Conservation (phyloP, 1,140 invertebrate species). For the Pogonus chalceus region DNA sequence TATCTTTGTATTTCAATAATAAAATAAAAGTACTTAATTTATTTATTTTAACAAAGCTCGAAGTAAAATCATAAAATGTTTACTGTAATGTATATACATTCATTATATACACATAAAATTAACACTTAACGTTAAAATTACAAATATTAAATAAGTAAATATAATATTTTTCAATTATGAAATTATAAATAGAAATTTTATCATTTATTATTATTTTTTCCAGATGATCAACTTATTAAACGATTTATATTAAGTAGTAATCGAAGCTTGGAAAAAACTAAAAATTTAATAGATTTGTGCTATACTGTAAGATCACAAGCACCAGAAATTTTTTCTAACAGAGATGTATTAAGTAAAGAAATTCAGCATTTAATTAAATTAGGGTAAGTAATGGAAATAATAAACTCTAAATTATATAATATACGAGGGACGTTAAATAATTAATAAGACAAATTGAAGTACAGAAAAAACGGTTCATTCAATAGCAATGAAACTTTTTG, state of each 20-base stretch:
- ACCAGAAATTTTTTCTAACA: conserved; percentile 52
- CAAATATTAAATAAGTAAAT: background rate
- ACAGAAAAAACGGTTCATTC: too few relatives aligned
- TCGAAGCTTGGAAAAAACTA: conserved; percentile 44
- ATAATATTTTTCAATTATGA: background rate
- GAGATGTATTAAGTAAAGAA: conserved; percentile 45
- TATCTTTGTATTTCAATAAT: too few relatives aligned
- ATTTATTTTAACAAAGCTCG: too few relatives aligned
- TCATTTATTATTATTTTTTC: conserved; percentile 16
- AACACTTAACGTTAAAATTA: too few relatives aligned
- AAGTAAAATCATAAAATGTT: too few relatives aligned
- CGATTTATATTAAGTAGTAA: conserved; percentile 41
- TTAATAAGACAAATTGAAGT: background rate
- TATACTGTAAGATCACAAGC: conserved; percentile 49
- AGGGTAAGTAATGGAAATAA: conserved; percentile 36
- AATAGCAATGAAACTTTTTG: too few relatives aligned
- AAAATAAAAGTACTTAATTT: too few relatives aligned
- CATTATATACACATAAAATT: too few relatives aligned
- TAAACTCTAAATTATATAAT: background rate
- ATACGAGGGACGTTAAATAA: background rate
- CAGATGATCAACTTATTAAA: conserved; percentile 44
- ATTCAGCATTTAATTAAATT: conserved; percentile 43
- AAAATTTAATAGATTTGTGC: conserved; percentile 50
- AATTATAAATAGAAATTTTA: background rate
- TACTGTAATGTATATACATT: too few relatives aligned